A percentile compares a stretch with the other conserved stretches of the same genome.
These are phyloP conservation scores for Pelodytes ibericus DNA, from an alignment of 2,797 vertebrate species.

Conservation along the genomic window DNA sequence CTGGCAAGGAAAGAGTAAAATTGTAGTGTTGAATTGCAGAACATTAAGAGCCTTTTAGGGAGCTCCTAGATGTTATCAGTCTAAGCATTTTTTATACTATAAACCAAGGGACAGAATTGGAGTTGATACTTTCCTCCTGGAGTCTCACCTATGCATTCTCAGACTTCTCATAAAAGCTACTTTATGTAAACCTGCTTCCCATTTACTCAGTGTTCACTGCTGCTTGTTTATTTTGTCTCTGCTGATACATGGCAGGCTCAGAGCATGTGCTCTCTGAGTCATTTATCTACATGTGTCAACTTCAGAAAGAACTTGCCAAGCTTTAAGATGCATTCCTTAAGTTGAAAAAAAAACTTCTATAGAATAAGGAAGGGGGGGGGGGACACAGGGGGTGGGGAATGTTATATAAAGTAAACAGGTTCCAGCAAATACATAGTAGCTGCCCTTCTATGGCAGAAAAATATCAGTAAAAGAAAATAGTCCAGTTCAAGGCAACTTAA, in stretches of 20 bases:
- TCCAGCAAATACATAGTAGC: constrained; percentile 36
- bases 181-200: constrained; percentile 52
- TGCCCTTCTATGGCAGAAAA: constrained; percentile 53
- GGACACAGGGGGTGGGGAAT: constrained; percentile 14
- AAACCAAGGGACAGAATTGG: constrained; percentile 28
- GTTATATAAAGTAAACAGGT: constrained; percentile 53
- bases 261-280: constrained; percentile 12
- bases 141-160: constrained; percentile 41
- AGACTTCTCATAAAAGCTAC: not conserved
- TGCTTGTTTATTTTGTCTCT: constrained; percentile 37
- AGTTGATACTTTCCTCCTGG: constrained; percentile 34
- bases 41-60: constrained; percentile 14
- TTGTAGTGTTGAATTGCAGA: not conserved
- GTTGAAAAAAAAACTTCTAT: constrained; percentile 37
- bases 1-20: constrained; percentile 6
- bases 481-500: constrained; percentile 13
- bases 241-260: constrained; percentile 42
- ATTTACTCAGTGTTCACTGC: constrained; percentile 42
- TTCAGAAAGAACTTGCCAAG: constrained; percentile 45
- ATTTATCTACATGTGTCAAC: constrained; percentile 8
- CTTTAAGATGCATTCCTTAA: constrained; percentile 46
- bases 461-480: constrained; percentile 29
- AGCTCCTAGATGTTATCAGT: constrained; percentile 28
- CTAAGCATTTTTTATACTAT: constrained; percentile 30
- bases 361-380: constrained; percentile 21